Conservation (phyloP, 2,888 invertebrate species). For the Harmothoe impar region DNA sequence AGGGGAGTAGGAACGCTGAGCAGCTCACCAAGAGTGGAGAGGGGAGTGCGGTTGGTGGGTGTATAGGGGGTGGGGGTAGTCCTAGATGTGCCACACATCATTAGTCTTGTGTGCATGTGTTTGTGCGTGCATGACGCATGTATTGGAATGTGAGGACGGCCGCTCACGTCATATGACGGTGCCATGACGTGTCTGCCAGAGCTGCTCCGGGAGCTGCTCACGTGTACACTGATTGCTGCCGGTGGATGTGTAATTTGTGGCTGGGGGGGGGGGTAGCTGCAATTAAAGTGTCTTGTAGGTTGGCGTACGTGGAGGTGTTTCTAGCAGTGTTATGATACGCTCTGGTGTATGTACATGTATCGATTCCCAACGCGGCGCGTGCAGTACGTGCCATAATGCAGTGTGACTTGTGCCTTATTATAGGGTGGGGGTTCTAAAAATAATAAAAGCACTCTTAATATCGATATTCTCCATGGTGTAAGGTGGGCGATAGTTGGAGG, state of each 20-base stretch:
- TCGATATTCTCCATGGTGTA: too few relatives aligned
- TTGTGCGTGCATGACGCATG: slow-evolving; percentile 16
- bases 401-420: too few relatives aligned
- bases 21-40: background rate
- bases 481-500: too few relatives aligned
- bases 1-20: background rate
- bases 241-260: background rate
- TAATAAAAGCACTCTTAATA: too few relatives aligned
- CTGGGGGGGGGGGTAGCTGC: background rate
- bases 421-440: too few relatives aligned
- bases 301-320: background rate
- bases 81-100: slow-evolving; percentile 16
- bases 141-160: background rate
- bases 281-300: too few relatives aligned
- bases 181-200: background rate
- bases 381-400: background rate
- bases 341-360: background rate
- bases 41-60: background rate
- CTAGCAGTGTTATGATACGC: background rate
- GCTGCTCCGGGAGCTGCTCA: too few relatives aligned
- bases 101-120: background rate
- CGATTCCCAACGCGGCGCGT: background rate
- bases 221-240: background rate
- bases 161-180: background rate
- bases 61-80: background rate